Base-by-base conservation (phyloP, 2,888 invertebrate species). In the Tetramorium bicarinatum region DNA sequence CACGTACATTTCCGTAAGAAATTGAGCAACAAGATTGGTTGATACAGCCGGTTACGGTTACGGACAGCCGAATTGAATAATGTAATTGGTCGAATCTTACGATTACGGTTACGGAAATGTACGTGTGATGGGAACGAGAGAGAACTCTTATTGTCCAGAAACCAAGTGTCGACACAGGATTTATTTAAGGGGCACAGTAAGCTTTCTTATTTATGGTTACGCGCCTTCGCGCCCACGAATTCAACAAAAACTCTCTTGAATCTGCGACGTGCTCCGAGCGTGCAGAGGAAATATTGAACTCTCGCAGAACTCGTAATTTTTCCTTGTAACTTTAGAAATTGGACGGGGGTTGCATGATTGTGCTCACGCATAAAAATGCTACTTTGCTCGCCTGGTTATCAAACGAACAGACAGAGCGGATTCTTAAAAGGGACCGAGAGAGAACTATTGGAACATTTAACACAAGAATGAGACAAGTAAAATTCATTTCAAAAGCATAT, bases 181-280 rank as follows among this genome's bases (percentile, higher is more conserved):
- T 21, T 77, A 66, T 44, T 52, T 9, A 29, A 15, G 8, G 8
- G 18, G 11, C n/a, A n/a, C 41, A 8, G 29, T 25, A 4, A 74
- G 59, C 41, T 54, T 66, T 41, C 25, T 54, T 66, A 64, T 76
- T 54, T 54, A 76, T 25, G 49, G 8, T 21, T 34, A 34, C 44
- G 61, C 29, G 18, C 44, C 11, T 25, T 29, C n/a, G 47, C 15
- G 47, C 15, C 4, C 47, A 25, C 11, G 18, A 13, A 49, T 38
- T 62, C 1, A 21, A 54, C 8, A 38, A 62, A 62, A 49, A 61
- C 9, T 61, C 13, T 75, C 13, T 34, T 8, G 15, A 62, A 75
- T 75, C 13, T 34, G 13, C 18, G 15, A 21, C 21, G 4, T 47
- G n/a, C 18, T 34, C n/a, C 59, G 47, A 15, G 25, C 2, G 38